phyloP scores from a whole-genome alignment of 2,113 vertebrate species.

The Corvus cornix region DNA sequence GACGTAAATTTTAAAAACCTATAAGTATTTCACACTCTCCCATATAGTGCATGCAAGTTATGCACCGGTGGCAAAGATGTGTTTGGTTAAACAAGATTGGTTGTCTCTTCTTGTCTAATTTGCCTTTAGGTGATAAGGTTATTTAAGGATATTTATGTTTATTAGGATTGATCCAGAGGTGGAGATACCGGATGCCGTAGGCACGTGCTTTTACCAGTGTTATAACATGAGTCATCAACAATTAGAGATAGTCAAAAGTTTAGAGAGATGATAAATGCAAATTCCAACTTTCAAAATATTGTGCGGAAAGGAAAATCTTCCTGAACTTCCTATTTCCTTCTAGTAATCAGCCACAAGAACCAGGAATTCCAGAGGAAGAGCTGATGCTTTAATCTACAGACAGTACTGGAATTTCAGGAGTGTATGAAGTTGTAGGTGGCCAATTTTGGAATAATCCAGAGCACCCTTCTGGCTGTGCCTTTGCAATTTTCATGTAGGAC shows the following conservation, averaged over 20 bases:
- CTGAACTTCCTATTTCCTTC: not conserved
- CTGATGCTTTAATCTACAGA: not conserved
- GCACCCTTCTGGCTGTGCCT: not conserved
- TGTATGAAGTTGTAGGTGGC: accelerated
- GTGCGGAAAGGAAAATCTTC: not conserved
- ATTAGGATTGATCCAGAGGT: not conserved
- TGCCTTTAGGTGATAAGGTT: not conserved
- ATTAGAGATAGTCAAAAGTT: not conserved
- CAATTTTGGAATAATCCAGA: not conserved
- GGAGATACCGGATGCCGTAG: not conserved
- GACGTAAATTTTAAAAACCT: not conserved
- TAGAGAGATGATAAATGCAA: not conserved
- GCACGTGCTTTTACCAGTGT: not conserved
- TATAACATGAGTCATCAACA: not conserved
- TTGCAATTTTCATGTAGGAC: not conserved
- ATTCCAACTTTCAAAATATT: not conserved
- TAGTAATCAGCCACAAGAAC: not conserved
- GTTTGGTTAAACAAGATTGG: not conserved
- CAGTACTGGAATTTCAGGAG: not conserved
- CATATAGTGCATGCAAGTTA: not conserved
- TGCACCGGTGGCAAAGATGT: not conserved
- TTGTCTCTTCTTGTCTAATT: not conserved
- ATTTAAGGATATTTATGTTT: not conserved
- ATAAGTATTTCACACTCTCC: accelerated
- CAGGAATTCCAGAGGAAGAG: not conserved